Conservation (phyloP, 2,113 vertebrate species). For the Otus sunia region DNA sequence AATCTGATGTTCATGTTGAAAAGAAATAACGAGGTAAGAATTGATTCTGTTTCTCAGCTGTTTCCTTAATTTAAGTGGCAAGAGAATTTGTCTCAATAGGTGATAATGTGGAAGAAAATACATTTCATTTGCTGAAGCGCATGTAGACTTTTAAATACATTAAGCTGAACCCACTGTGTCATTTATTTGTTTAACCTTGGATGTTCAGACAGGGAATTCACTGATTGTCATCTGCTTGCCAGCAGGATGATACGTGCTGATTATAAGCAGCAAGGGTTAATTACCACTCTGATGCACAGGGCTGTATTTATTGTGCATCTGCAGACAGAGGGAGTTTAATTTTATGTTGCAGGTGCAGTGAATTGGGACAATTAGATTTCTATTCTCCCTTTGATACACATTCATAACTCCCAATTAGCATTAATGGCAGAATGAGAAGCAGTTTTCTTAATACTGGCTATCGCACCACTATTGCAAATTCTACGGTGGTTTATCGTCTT, state of each 20-base stretch:
- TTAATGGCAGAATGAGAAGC: conserved; percentile 37
- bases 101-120: conserved; percentile 34
- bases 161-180: conserved; percentile 24
- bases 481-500: neutral
- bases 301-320: conserved; percentile 62
- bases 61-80: neutral
- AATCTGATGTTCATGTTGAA: conserved; percentile 89
- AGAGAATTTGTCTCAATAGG: conserved; percentile 26
- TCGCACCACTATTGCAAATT: neutral
- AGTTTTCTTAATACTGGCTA: conserved; percentile 12
- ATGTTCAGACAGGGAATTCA: conserved; percentile 27
- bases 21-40: conserved; percentile 93
- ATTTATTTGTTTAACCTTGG: conserved; percentile 58
- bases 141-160: conserved; percentile 45
- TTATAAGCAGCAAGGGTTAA: conserved; percentile 63
- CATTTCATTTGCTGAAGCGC: conserved; percentile 23
- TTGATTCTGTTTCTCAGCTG: neutral
- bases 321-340: conserved; percentile 55
- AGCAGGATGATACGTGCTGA: conserved; percentile 33
- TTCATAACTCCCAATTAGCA: conserved; percentile 58
- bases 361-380: conserved; percentile 61
- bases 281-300: conserved; percentile 38
- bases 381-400: conserved; percentile 59
- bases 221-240: conserved; percentile 61
- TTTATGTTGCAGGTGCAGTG: conserved; percentile 62